Evolutionary conservation across 64 coral and sea anemone genomes (phyloP).

Genomic region (Stichodactyla helianthus): DNA sequence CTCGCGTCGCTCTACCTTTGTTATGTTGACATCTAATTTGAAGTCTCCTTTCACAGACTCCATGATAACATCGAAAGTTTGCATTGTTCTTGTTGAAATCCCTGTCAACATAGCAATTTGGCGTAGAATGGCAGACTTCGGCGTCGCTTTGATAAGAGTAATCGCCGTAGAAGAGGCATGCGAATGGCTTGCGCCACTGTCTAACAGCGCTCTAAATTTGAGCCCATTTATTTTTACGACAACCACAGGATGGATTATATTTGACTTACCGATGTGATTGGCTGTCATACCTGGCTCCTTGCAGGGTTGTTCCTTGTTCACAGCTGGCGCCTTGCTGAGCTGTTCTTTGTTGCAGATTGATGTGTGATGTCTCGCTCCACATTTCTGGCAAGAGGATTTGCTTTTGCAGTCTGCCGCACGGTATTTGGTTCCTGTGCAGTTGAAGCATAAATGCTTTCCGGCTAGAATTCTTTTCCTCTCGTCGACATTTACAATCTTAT

Average conservation of each 20-base stretch:
- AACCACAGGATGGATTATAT: conserved; percentile 51
- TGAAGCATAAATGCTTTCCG: conserved; percentile 22
- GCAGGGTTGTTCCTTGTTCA: background rate
- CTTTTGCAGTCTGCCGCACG: conserved; percentile 32
- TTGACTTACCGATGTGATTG: conserved; percentile 35
- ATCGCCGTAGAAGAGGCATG: conserved; percentile 46
- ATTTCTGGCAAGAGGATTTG: conserved; percentile 16
- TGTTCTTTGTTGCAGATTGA: conserved; percentile 42
- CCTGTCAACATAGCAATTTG: conserved; percentile 61
- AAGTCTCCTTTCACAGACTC: conserved; percentile 22
- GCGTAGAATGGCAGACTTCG: conserved; percentile 1
- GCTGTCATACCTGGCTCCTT: conserved; percentile 39
- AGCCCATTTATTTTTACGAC: conserved; percentile 40
- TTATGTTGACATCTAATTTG: conserved; percentile 40
- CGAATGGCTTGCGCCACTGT: conserved; percentile 60
- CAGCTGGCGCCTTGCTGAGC: background rate
- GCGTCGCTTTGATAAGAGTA: conserved; percentile 17
- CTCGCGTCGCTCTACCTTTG: conserved; percentile 40
- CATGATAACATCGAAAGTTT: conserved; percentile 27
- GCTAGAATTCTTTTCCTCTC: conserved; percentile 39
- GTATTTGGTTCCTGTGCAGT: conserved; percentile 36
- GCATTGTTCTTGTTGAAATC: conserved; percentile 41
- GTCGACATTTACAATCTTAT: background rate
- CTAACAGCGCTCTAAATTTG: conserved; percentile 52
- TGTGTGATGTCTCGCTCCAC: conserved; percentile 42